Conservation (phyloP, 2,888 invertebrate species). For the Cheilosia soror region DNA sequence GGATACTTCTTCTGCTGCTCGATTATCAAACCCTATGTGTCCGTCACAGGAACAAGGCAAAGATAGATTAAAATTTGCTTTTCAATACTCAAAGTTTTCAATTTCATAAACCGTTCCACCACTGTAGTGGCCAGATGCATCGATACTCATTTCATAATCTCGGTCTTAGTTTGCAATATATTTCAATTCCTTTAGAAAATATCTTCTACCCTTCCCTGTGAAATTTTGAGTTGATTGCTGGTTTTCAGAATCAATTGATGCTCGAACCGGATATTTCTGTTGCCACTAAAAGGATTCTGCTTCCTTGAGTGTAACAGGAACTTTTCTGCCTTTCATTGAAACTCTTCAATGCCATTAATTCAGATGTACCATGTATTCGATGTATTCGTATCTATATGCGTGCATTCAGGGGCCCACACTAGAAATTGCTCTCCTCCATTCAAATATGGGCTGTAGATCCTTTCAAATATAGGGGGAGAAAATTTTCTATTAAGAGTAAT, state of each 20-base stretch:
- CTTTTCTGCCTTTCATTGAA: constrained; percentile 6
- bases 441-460: background rate
- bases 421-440: constrained; percentile 2
- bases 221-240: background rate
- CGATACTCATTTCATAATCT: background rate
- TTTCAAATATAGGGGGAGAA: background rate
- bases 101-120: background rate
- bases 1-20: too few relatives aligned
- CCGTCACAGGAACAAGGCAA: background rate
- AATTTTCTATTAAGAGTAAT: background rate
- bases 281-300: background rate
- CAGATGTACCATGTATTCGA: background rate
- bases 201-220: background rate
- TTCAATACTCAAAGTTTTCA: background rate
- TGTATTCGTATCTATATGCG: background rate
- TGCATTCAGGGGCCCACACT: background rate
- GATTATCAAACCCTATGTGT: too few relatives aligned
- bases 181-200: background rate
- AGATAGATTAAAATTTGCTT: background rate
- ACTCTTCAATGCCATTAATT: constrained; percentile 18
- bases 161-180: background rate
- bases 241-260: background rate
- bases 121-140: background rate
- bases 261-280: background rate
- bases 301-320: constrained; percentile 2